phyloP scores from a whole-genome alignment of 2,797 vertebrate genomes.

The Decapterus maruadsi region DNA sequence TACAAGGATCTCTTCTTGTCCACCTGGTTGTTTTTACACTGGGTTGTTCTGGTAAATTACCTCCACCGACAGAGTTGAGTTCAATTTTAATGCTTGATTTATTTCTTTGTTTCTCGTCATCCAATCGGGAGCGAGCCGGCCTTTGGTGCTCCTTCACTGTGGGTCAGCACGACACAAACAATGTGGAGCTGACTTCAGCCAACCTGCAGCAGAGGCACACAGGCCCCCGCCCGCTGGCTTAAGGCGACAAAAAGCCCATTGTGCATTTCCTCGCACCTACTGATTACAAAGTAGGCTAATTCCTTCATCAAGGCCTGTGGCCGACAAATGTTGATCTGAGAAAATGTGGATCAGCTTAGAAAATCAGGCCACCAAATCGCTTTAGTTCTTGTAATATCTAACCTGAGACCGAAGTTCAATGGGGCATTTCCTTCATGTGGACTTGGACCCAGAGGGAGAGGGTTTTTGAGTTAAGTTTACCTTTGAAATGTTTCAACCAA shows the following conservation, averaged over 20 bases:
- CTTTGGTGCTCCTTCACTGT: neutral
- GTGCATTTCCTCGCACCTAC: constrained; percentile 60
- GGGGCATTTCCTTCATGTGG: constrained; percentile 31
- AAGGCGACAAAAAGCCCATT: constrained; percentile 70
- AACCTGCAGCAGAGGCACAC: constrained; percentile 31
- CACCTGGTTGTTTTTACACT: neutral
- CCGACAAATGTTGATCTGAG: constrained; percentile 64
- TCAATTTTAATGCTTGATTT: constrained; percentile 35
- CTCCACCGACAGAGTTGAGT: constrained; percentile 20
- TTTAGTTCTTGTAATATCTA: constrained; percentile 57
- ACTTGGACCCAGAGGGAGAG: constrained; percentile 24
- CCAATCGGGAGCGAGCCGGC: constrained; percentile 34
- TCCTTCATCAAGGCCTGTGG: constrained; percentile 65
- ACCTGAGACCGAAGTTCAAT: constrained; percentile 54
- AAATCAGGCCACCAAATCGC: constrained; percentile 65
- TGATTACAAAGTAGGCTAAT: constrained; percentile 72
- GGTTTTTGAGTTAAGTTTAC: constrained; percentile 15
- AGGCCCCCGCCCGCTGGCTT: constrained; percentile 46
- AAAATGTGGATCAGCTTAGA: constrained; percentile 76
- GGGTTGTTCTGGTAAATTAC: constrained; percentile 27
- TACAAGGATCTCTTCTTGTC: neutral
- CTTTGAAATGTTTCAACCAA: constrained; percentile 7
- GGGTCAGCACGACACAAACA: constrained; percentile 52
- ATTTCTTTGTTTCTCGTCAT: constrained; percentile 29
- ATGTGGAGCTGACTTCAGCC: constrained; percentile 50